phyloP scores from a whole-genome alignment of 2,113 vertebrate species.

The Colossoma macropomum region DNA sequence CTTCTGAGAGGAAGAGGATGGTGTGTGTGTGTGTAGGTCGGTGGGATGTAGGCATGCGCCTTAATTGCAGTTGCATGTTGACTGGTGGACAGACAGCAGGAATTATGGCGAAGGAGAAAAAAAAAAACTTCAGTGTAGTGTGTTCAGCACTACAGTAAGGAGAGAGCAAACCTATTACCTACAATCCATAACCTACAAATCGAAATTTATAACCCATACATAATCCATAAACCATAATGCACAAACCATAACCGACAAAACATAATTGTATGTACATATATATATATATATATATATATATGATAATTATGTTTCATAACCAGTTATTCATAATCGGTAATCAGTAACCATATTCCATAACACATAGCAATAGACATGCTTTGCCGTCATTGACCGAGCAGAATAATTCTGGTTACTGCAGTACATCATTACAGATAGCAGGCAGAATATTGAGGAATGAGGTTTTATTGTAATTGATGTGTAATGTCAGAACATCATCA shows the following conservation, averaged over 20 bases:
- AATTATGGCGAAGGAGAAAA: background rate
- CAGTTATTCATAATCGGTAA: background rate
- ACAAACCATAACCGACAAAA: background rate
- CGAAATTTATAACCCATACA: background rate
- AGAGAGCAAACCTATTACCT: background rate
- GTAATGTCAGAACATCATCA: background rate
- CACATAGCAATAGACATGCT: no score
- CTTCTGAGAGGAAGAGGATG: conserved; percentile 42
- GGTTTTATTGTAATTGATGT: background rate
- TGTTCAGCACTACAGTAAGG: background rate
- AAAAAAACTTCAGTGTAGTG: background rate
- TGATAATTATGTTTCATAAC: background rate
- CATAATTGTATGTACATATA: no score
- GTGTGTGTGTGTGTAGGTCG: conserved; percentile 34
- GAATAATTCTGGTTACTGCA: no score
- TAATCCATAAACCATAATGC: background rate
- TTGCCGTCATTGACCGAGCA: no score
- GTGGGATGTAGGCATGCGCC: conserved; percentile 44
- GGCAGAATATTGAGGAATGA: background rate
- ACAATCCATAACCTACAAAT: background rate
- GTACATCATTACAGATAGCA: no score
- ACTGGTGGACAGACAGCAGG: background rate
- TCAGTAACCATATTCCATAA: no score
- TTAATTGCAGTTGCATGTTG: conserved; percentile 33
- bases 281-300: no score